A percentile compares a stretch with the other conserved stretches of the same genome.
phyloP scores from a whole-genome alignment of 2,797 vertebrate species.

The Distichodus sexfasciatus region DNA sequence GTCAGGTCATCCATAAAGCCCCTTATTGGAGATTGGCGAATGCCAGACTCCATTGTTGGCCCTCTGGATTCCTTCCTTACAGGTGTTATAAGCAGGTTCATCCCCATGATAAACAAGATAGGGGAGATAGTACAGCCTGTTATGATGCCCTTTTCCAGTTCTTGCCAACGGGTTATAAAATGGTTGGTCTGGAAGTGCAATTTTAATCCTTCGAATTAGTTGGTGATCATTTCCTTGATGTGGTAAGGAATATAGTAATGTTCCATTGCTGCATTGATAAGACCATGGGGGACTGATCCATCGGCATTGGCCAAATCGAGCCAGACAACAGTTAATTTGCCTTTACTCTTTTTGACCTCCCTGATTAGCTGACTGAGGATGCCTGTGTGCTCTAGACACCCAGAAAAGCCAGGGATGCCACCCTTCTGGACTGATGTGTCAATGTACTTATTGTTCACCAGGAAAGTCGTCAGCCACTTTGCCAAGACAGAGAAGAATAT shows the following conservation, averaged over 20 bases:
- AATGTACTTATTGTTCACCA: no score
- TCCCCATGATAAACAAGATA: slow-evolving; percentile 17
- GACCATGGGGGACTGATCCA: background rate
- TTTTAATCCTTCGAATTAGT: slow-evolving; percentile 9
- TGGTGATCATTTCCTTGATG: slow-evolving; percentile 8
- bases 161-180: slow-evolving; percentile 15
- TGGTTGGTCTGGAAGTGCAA: background rate
- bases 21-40: background rate
- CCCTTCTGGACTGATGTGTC: slow-evolving; percentile 6
- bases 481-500: slow-evolving; percentile 25
- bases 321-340: background rate
- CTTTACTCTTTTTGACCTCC: background rate
- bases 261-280: background rate
- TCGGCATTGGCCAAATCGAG: background rate
- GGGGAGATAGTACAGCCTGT: slow-evolving; percentile 17
- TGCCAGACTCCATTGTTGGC: background rate
- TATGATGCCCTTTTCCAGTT: slow-evolving; percentile 16
- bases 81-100: slow-evolving; percentile 10
- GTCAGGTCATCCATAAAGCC: no score
- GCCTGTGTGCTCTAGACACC: background rate
- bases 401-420: background rate
- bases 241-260: slow-evolving; percentile 1
- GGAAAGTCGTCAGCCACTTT: slow-evolving; percentile 19
- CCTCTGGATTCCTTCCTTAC: background rate
- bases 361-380: background rate